Evolutionary conservation across 1,140 invertebrate genomes (phyloP), one percentile per base, ranked within the genome.

Genomic region (Drosophila azteca): DNA sequence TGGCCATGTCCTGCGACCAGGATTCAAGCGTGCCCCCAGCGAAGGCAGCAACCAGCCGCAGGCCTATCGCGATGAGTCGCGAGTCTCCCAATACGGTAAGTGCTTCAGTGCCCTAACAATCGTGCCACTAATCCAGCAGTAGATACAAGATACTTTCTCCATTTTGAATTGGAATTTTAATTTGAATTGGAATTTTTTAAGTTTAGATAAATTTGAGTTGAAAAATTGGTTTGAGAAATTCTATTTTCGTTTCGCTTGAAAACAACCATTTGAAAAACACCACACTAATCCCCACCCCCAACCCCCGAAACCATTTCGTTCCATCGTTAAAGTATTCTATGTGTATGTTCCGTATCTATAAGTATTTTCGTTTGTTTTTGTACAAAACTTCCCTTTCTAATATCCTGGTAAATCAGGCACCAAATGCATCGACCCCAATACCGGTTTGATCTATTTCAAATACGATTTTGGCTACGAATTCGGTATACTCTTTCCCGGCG

Each of bases 381-480:
- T 74, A 60, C 41, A 59, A 59, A 63, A 39, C 24, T 24, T 26
- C 43, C 73, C 55, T 52, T 44, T 69, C 52, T 69, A 50, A 46
- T 39, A 13, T 39, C 11, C 58, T 45, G 48, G 41, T 0, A 1
- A 65, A 87, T 60, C 54, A 96, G 95, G 95, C 90, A 95, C 95
- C 67, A 96, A 96, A 92, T 95, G 95, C 87, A 94, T 95, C 75
- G 95, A 96, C 92, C 95, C 95, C 69, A 94, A 95, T 77, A 95
- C 95, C 24, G 95, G 95, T 67, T 92, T 96, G 31, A 95, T 96
- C 83, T 96, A 96, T 92, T 96, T 96, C 93, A 96, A 96, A 92
- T 96, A 96, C 87, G 95, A 96, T 92, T 96, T 96, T 83, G 95
- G 95, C 62, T 96, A 96, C 90, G 95, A 96, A 90, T 96, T 96